Conservation (phyloP, 2,113 vertebrate species). For the Lynx canadensis region DNA sequence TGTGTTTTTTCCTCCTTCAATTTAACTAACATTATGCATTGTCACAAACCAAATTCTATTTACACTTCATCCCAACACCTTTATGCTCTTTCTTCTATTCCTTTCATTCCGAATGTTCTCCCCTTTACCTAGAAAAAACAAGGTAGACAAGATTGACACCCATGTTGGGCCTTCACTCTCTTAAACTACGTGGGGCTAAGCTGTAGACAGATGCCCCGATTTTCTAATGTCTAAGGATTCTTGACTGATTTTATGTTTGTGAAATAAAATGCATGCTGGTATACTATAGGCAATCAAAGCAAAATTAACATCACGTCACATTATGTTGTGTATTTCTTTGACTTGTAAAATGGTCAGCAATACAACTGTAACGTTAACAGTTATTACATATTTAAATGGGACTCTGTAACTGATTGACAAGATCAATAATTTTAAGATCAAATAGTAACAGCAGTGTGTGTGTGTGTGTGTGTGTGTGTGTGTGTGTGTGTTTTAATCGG, state of each 20-base stretch:
- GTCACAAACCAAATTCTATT: not conserved
- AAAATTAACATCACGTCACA: conserved; percentile 49
- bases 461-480: too few relatives aligned
- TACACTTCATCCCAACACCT: not conserved
- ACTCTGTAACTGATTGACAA: conserved; percentile 84
- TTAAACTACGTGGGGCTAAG: not conserved
- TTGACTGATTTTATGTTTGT: not conserved
- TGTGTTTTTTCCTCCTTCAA: not conserved
- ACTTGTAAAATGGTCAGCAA: conserved; percentile 73
- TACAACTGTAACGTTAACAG: conserved; percentile 73
- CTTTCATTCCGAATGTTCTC: not conserved
- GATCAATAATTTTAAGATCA: conserved; percentile 91
- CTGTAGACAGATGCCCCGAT: not conserved
- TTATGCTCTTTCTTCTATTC: not conserved
- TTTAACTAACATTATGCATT: not conserved
- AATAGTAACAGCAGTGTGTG: conserved; percentile 86
- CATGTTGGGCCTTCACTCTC: not conserved
- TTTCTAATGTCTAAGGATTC: not conserved
- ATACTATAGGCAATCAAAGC: not conserved
- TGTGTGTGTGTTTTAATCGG: conserved; percentile 71
- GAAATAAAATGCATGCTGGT: not conserved
- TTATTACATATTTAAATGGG: conserved; percentile 82
- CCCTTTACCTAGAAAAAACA: not conserved
- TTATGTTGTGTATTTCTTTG: conserved; percentile 66
- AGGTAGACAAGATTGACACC: not conserved